Base-by-base conservation (phyloP, 1,140 invertebrate species). In the Brachionus rotundiformis region DNA sequence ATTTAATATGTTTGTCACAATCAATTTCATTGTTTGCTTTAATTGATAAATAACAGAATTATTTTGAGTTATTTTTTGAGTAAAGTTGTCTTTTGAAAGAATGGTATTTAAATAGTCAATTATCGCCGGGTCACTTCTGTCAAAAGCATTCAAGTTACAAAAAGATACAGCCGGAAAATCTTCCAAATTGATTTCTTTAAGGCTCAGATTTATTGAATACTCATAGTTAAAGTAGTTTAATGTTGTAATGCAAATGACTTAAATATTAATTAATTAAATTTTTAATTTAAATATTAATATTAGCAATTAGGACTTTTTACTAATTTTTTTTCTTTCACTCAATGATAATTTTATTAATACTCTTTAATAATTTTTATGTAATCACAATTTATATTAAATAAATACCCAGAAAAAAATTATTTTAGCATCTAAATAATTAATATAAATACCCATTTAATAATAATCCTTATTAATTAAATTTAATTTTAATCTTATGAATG, bases 111-210 rank as follows among this genome's bases (percentile, higher is more conserved):
- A 54, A 19, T 54, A 23, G 2, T 54, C 4, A 5, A 54, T 16
- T 2, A 65, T 81, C 19, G 84, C 29, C 29, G n/a, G n/a, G 25
- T 82, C 29, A 13, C 36, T 27, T 10, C 73, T 47, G 68, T 83
- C 82, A 10, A 29, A 68, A 8, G 65, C 23, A 68, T 68, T 25
- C 10, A 68, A 33, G 29, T 68, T 68, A 19, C 65, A 68, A 10
- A 68, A 27, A 33, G 65, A 23, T 4, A 68, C 65, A 7, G 65
- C 65, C 2, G 65, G 65, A 68, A 68, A 68, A 10, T 68, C 65
- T 7, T 33, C 65, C 7, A 59, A 36, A 49, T 68, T 16, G 36
- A 8, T 5, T 1, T 29, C 19, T 2, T 33, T 7, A 10, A 68
- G n/a, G 8, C 36, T n/a, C 36, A 39, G 6, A 33, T 68, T 68